Evolutionary conservation across 2,888 invertebrate genomes (phyloP).

Genomic region (Sabellastarte sp.): DNA sequence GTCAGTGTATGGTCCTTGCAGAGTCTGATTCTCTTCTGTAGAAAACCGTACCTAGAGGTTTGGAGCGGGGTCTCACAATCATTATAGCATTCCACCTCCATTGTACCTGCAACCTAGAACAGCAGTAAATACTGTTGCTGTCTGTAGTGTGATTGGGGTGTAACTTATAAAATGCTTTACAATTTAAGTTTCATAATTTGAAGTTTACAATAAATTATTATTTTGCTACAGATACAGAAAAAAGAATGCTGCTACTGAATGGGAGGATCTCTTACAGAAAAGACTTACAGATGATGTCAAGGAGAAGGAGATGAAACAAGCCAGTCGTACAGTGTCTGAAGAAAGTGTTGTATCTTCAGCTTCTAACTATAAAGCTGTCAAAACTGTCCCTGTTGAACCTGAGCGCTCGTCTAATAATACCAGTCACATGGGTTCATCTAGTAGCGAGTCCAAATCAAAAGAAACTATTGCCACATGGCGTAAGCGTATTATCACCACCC

Average conservation of each 20-base stretch:
- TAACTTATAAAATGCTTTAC: too few relatives aligned
- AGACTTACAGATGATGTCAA: slow-evolving; percentile 49
- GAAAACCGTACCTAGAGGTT: too few relatives aligned
- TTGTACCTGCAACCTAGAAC: too few relatives aligned
- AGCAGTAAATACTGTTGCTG: too few relatives aligned
- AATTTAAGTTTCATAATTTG: too few relatives aligned
- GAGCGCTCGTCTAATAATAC: background rate
- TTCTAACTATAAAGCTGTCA: background rate
- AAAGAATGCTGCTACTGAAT: slow-evolving; percentile 32
- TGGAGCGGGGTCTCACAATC: too few relatives aligned
- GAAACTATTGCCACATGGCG: background rate
- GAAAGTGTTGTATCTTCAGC: background rate
- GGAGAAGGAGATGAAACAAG: slow-evolving; percentile 41
- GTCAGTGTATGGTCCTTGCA: too few relatives aligned
- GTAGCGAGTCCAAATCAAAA: background rate
- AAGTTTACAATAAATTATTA: too few relatives aligned
- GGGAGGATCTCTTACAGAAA: slow-evolving; percentile 45
- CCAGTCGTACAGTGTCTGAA: slow-evolving; percentile 4
- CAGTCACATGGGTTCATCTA: too few relatives aligned
- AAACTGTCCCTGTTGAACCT: background rate
- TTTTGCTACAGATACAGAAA: slow-evolving; percentile 15
- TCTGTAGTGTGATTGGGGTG: too few relatives aligned
- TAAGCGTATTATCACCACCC: background rate
- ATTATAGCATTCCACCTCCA: too few relatives aligned
- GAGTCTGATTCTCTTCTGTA: too few relatives aligned